A percentile compares a stretch with the other conserved stretches of the same genome.
Conservation (phyloP, 2,888 invertebrate species). For the Craniophora ligustri region DNA sequence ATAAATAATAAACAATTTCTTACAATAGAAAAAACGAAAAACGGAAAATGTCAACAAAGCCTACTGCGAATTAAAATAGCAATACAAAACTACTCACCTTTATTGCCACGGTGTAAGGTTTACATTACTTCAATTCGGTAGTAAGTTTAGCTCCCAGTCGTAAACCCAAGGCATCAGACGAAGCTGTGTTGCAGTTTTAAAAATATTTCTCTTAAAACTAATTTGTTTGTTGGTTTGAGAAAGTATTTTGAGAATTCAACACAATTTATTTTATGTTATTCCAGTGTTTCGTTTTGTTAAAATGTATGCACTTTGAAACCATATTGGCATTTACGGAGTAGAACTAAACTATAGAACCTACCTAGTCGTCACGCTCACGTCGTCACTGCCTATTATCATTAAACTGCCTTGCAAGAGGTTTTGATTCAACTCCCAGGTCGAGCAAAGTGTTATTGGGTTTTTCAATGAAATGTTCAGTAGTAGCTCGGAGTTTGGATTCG, state of each 20-base stretch:
- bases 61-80: conserved; percentile 48
- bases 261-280: conserved; percentile 32
- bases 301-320: conserved; percentile 3
- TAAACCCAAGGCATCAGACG: conserved; percentile 51
- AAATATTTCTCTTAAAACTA: conserved; percentile 71
- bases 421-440: too few relatives aligned
- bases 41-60: conserved; percentile 74
- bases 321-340: not conserved
- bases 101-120: not conserved
- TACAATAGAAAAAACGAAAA: conserved; percentile 77
- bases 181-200: conserved; percentile 60
- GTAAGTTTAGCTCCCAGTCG: conserved; percentile 23
- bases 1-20: conserved; percentile 59
- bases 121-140: conserved; percentile 11
- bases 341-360: conserved; percentile 1
- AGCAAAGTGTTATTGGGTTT: too few relatives aligned
- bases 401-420: too few relatives aligned
- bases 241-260: conserved; percentile 49
- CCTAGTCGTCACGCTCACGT: too few relatives aligned
- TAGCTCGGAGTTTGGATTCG: too few relatives aligned
- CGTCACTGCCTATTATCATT: too few relatives aligned
- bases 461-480: too few relatives aligned
- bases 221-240: conserved; percentile 66
- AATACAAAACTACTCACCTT: not conserved
- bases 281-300: conserved; percentile 7